These are phyloP conservation scores for Muscicapa adusta DNA, from an alignment of 2,113 vertebrate species.

Conservation along the genomic window DNA sequence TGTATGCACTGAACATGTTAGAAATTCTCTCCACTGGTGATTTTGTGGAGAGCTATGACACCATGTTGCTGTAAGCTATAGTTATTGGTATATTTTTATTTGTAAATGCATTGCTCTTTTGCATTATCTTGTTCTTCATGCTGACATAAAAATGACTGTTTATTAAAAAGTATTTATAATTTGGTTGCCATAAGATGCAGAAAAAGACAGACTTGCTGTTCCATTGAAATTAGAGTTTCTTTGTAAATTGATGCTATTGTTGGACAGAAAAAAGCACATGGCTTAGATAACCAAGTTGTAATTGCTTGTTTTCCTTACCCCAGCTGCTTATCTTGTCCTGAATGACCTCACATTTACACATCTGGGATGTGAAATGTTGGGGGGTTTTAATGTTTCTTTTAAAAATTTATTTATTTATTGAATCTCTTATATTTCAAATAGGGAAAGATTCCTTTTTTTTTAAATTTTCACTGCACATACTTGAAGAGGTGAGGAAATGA, in stretches of 20 bases:
- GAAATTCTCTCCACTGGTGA: background rate
- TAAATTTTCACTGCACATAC: background rate
- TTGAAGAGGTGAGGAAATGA: background rate
- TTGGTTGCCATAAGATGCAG: background rate
- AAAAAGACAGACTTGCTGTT: background rate
- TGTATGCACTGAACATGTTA: rapidly evolving
- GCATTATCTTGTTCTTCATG: background rate
- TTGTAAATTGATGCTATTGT: background rate
- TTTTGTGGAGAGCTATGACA: background rate
- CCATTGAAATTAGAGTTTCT: background rate
- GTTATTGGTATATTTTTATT: background rate
- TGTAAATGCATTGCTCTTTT: background rate
- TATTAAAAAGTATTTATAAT: background rate
- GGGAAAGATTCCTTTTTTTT: background rate
- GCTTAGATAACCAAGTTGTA: background rate
- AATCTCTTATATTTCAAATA: background rate
- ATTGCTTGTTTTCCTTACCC: background rate
- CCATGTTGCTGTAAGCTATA: background rate
- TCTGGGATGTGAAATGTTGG: background rate
- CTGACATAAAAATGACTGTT: background rate
- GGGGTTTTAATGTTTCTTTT: background rate
- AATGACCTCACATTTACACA: background rate
- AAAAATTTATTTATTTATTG: background rate
- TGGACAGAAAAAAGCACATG: background rate
- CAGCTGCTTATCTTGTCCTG: background rate